These are phyloP conservation scores for Nomada ruficornis DNA, from an alignment of 2,888 invertebrate species.

Conservation along the genomic window DNA sequence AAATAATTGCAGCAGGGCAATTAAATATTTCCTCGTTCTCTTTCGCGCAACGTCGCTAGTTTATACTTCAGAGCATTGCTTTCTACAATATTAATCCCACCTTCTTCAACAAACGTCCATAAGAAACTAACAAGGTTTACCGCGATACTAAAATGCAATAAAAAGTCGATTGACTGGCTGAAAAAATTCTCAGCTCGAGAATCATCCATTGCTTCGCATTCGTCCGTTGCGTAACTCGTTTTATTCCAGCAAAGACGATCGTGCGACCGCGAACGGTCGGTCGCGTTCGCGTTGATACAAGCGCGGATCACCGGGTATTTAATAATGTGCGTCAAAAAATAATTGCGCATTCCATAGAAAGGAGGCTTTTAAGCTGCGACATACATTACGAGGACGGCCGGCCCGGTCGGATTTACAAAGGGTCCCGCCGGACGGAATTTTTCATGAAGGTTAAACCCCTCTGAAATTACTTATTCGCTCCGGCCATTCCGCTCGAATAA, in stretches of 20 bases:
- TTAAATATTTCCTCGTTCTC: no score
- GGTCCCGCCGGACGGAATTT: slow-evolving; percentile 62
- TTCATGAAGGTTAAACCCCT: slow-evolving; percentile 70
- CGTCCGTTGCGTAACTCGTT: slow-evolving; percentile 30
- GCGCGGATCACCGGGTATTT: slow-evolving; percentile 58
- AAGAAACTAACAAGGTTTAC: slow-evolving; percentile 3
- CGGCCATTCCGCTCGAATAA: slow-evolving; percentile 56
- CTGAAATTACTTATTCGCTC: slow-evolving; percentile 70
- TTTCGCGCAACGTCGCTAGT: no score
- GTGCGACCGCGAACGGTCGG: slow-evolving; percentile 22
- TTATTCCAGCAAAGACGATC: slow-evolving; percentile 19
- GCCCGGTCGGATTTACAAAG: slow-evolving; percentile 66
- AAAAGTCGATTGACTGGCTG: slow-evolving; percentile 22
- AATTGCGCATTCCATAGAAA: slow-evolving; percentile 65
- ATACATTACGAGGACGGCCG: slow-evolving; percentile 65
- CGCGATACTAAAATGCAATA: slow-evolving; percentile 6
- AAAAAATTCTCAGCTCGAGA: slow-evolving; percentile 34
- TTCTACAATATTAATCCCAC: no score
- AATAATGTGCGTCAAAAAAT: slow-evolving; percentile 70
- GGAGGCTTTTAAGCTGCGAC: slow-evolving; percentile 70
- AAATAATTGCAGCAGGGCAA: no score
- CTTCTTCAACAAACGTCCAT: no score
- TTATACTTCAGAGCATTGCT: no score
- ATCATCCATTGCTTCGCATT: not conserved
- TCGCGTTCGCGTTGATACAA: slow-evolving; percentile 24